phyloP scores from a whole-genome alignment of 1,140 invertebrate genomes.

The Asbolus verrucosus region DNA sequence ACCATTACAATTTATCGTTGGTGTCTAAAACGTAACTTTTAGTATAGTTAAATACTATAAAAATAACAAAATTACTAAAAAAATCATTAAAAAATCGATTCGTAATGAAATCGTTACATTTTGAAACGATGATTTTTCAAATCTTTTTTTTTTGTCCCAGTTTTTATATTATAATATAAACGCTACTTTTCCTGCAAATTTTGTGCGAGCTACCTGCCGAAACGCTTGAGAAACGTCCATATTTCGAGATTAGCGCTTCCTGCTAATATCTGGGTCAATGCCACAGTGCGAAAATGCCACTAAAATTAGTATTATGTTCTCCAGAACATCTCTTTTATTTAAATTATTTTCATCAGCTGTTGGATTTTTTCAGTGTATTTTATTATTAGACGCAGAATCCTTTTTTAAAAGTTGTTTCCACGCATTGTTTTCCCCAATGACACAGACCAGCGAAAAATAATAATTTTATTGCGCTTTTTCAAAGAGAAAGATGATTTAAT shows the following conservation, averaged over 20 bases:
- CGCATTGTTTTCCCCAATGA: slow-evolving; percentile 33
- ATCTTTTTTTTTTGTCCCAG: no score
- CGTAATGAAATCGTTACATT: no score
- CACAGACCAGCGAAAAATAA: slow-evolving; percentile 11
- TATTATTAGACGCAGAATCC: slow-evolving; percentile 27
- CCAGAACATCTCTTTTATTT: slow-evolving; percentile 11
- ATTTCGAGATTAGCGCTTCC: slow-evolving; percentile 23
- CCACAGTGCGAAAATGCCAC: slow-evolving; percentile 13
- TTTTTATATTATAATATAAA: no score
- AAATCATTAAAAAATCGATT: background rate
- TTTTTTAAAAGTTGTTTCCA: slow-evolving; percentile 27
- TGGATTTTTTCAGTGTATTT: slow-evolving; percentile 14
- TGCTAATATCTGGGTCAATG: slow-evolving; percentile 22
- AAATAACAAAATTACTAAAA: no score
- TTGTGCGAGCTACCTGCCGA: no score
- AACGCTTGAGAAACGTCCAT: background rate
- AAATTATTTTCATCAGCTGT: slow-evolving; percentile 30
- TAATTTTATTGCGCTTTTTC: slow-evolving; percentile 9
- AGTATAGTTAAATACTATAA: no score
- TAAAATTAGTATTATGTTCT: background rate
- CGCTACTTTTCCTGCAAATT: no score
- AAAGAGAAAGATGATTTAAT: slow-evolving; percentile 33
- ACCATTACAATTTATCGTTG: no score
- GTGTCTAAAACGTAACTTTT: no score
- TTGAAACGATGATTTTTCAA: no score